These are phyloP conservation scores for Takifugu bimaculatus DNA, from an alignment of 2,113 vertebrate genomes.

Conservation along the genomic window DNA sequence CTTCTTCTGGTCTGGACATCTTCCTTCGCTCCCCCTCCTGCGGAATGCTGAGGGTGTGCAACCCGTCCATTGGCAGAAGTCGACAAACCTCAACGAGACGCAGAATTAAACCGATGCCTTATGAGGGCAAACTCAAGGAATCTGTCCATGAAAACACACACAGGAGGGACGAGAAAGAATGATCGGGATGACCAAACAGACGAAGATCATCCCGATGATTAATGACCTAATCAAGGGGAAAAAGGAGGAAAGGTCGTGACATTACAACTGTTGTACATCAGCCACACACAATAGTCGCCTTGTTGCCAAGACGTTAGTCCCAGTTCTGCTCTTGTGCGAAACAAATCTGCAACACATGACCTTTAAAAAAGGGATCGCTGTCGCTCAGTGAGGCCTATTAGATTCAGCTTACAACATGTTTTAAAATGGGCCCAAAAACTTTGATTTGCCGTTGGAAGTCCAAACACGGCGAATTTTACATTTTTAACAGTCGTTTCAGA, in stretches of 20 bases:
- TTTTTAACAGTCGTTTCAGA: too few species aligned
- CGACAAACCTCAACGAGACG: conserved; percentile 34
- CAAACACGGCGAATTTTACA: too few species aligned
- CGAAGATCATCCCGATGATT: background rate
- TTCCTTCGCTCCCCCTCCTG: conserved; percentile 12
- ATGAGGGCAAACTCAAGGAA: conserved; percentile 24
- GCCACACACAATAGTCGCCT: background rate
- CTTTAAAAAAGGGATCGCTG: background rate
- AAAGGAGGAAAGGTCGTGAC: background rate
- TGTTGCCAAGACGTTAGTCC: background rate
- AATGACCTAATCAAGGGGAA: background rate
- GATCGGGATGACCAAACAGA: conserved; percentile 2
- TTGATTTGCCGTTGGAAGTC: background rate
- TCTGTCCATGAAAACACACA: conserved; percentile 9
- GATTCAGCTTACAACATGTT: background rate
- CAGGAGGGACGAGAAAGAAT: background rate
- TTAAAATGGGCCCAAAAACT: background rate
- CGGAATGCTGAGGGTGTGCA: conserved; percentile 25
- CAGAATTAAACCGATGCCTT: conserved; percentile 7
- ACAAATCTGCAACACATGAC: background rate
- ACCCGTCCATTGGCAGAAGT: conserved; percentile 15
- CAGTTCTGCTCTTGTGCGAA: background rate
- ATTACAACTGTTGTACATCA: background rate
- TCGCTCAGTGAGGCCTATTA: background rate
- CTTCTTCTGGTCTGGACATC: background rate